Percentiles rank a stretch among this genome's conserved stretches.
Conservation (phyloP, 2,888 invertebrate genomes). For the Hedya salicella region DNA sequence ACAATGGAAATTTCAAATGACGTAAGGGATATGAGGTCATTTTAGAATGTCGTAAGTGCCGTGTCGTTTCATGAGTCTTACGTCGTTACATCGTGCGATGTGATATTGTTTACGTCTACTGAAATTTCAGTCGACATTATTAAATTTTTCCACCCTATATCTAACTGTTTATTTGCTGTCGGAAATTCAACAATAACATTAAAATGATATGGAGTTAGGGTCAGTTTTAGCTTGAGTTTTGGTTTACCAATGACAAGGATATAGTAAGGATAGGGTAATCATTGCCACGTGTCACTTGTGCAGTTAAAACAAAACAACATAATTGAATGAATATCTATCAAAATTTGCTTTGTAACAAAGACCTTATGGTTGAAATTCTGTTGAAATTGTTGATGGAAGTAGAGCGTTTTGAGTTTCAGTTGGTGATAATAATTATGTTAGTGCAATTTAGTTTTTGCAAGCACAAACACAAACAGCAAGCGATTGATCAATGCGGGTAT, state of each 20-base stretch:
- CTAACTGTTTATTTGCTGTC: not conserved
- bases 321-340: not conserved
- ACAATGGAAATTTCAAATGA: too few relatives aligned
- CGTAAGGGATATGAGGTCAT: too few relatives aligned
- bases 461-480: slow-evolving; percentile 21
- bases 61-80: too few relatives aligned
- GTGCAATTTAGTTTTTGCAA: slow-evolving; percentile 32
- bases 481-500: slow-evolving; percentile 28
- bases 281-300: slow-evolving; percentile 29
- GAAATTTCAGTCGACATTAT: not conserved
- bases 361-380: not conserved
- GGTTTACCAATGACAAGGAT: not conserved
- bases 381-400: not conserved
- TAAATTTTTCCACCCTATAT: not conserved
- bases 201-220: not conserved
- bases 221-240: not conserved
- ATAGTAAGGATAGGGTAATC: slow-evolving; percentile 2
- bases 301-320: slow-evolving; percentile 22
- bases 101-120: too few relatives aligned
- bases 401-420: not conserved
- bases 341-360: not conserved
- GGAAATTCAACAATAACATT: not conserved
- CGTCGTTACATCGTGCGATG: too few relatives aligned
- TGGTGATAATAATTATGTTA: not conserved
- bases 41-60: too few relatives aligned